These are phyloP conservation scores for Eremobia ochroleuca DNA, from an alignment of 2,888 invertebrate genomes.

Conservation along the genomic window DNA sequence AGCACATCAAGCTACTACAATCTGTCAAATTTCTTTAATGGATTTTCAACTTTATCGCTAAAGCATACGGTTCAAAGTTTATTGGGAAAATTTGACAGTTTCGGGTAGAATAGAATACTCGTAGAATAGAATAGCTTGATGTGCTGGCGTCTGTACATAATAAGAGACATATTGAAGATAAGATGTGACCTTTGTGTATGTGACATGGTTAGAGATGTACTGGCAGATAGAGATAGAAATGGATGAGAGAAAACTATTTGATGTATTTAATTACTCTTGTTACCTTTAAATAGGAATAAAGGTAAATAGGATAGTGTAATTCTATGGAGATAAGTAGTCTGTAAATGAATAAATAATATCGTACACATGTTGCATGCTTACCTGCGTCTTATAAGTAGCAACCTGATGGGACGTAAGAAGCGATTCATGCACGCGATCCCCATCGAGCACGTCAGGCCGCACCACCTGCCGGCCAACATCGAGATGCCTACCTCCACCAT, in stretches of 20 bases:
- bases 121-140: too few relatives aligned
- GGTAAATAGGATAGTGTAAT: background rate
- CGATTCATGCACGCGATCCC: constrained; percentile 76
- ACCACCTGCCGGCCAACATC: constrained; percentile 66
- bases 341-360: too few relatives aligned
- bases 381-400: constrained; percentile 5
- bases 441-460: constrained; percentile 78
- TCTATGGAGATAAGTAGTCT: background rate
- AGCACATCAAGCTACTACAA: too few relatives aligned
- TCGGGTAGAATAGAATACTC: too few relatives aligned
- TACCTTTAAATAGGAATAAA: background rate
- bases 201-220: background rate
- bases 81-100: too few relatives aligned
- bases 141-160: too few relatives aligned
- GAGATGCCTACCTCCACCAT: constrained; percentile 48
- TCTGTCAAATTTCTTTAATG: too few relatives aligned
- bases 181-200: background rate
- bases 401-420: constrained; percentile 70
- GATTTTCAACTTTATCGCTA: too few relatives aligned
- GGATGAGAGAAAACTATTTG: background rate
- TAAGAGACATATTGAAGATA: background rate
- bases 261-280: background rate
- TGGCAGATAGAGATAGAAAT: background rate
- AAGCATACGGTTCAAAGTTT: too few relatives aligned
- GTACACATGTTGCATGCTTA: background rate